Evolutionary conservation across 1,140 invertebrate genomes (phyloP), one percentile per base, ranked within the genome.

Genomic region (Plodia interpunctella): DNA sequence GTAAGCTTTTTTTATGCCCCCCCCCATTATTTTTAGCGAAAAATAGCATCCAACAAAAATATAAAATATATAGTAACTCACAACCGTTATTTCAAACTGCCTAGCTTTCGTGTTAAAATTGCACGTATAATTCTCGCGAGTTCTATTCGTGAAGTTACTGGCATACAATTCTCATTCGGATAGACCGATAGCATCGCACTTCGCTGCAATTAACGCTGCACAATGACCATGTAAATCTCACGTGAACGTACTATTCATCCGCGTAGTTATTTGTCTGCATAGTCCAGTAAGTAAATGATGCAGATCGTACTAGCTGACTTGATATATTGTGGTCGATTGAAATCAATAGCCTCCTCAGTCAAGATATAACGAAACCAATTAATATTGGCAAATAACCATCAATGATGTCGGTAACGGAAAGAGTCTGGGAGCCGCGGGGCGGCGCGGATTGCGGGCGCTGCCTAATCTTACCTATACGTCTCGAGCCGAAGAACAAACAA

Each of bases 401-500:
- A 66, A 72, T 70, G 69, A 71, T 62, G 66, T 63, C 63, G 65
- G 62, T 25, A 25, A n/a, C 60, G 68, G 68, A 67, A 71, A 74
- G 63, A 63, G 52, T 57, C 49, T 49, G 59, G 17, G 30, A 17
- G 64, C 30, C 30, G 60, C 38, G 54, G 55, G 62, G 70, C 67
- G 71, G 62, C 55, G 63, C 59, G 72, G 75, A 74, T 80, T 68
- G 72, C 72, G 79, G 72, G 76, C 67, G 44, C 53, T 70, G 68
- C 71, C 68, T 86, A 85, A 87, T 89, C 86, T 87, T 74, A 81
- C 79, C 80, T 84, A 87, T 87, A 89, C 82, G 82, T 87, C 80
- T 87, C 74, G 75, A 87, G 87, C 78, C 82, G 72, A 70, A 80
- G 82, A 87, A 87, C 87, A 89, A 89, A 89, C 87, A 89, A 86